Percentiles rank a stretch among this genome's conserved stretches.
These are phyloP conservation scores for Atractosteus spatula DNA, from an alignment of 2,113 vertebrate species.

Conservation along the genomic window DNA sequence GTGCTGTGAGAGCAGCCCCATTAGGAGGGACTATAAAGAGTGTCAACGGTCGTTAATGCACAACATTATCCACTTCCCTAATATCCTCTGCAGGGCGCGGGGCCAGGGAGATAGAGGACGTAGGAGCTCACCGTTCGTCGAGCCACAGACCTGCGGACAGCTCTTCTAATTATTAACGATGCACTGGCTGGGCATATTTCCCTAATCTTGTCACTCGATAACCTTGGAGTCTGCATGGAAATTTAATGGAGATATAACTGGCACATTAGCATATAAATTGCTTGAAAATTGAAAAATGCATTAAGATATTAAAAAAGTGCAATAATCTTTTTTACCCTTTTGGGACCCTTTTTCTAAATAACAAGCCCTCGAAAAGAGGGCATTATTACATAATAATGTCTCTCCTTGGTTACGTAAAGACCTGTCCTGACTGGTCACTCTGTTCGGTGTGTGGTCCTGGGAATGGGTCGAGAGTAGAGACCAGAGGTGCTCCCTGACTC, in stretches of 20 bases:
- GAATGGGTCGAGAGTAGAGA: no score
- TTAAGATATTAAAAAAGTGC: conserved; percentile 25
- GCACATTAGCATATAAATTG: conserved; percentile 52
- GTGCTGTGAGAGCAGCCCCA: conserved; percentile 11
- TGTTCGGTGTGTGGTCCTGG: conserved; percentile 8
- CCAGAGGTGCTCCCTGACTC: not conserved
- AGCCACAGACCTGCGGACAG: conserved; percentile 12
- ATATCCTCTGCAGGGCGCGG: conserved; percentile 25
- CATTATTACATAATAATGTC: conserved; percentile 33
- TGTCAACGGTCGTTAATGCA: conserved; percentile 50
- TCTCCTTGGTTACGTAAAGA: conserved; percentile 41
- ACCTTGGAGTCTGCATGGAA: conserved; percentile 20
- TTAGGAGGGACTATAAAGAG: conserved; percentile 40
- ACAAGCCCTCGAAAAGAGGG: conserved; percentile 23
- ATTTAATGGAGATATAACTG: conserved; percentile 23
- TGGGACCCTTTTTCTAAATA: conserved; percentile 22
- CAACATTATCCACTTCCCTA: conserved; percentile 43
- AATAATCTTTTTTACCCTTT: conserved; percentile 24
- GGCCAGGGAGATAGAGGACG: conserved; percentile 29
- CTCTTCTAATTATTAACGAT: conserved; percentile 33
- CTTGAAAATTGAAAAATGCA: conserved; percentile 19
- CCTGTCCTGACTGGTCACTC: conserved; percentile 46
- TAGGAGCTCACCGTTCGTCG: not conserved
- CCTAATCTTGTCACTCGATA: conserved; percentile 30
- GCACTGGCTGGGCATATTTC: conserved; percentile 5